Evolutionary conservation across 2,113 vertebrate genomes (phyloP).

Genomic region (Campylomormyrus numenius): DNA sequence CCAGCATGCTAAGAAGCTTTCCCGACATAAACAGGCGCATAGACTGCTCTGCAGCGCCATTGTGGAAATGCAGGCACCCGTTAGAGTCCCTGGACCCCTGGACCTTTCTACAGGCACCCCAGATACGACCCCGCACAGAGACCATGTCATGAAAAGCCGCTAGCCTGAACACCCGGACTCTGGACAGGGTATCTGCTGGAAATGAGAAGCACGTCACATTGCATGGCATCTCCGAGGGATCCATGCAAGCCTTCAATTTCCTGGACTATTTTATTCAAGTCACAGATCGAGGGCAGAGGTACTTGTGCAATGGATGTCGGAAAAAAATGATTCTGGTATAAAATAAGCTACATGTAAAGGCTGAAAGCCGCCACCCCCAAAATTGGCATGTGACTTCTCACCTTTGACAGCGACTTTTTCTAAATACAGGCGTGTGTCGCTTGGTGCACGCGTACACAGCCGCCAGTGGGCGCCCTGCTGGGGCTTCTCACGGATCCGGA

Average conservation of each 20-base stretch:
- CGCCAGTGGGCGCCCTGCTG: background rate
- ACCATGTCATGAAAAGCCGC: background rate
- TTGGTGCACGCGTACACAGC: background rate
- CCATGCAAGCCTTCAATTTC: background rate
- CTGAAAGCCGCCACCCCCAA: background rate
- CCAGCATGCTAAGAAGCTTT: background rate
- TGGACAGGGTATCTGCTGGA: background rate
- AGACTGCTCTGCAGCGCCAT: background rate
- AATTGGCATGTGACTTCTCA: background rate
- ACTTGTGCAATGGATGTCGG: background rate
- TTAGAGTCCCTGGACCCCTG: background rate
- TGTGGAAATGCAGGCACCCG: background rate
- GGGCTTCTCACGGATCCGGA: background rate
- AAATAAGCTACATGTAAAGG: background rate
- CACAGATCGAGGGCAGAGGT: background rate
- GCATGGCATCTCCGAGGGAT: background rate
- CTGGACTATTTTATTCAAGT: background rate
- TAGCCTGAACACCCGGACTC: background rate
- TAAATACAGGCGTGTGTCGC: background rate
- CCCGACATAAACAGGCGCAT: background rate
- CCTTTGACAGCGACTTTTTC: background rate
- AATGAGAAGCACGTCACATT: background rate
- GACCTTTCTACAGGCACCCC: background rate
- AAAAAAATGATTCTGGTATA: background rate
- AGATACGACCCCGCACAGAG: background rate